phyloP scores from a whole-genome alignment of 2,113 vertebrate species.

The Lipotes vexillifer region DNA sequence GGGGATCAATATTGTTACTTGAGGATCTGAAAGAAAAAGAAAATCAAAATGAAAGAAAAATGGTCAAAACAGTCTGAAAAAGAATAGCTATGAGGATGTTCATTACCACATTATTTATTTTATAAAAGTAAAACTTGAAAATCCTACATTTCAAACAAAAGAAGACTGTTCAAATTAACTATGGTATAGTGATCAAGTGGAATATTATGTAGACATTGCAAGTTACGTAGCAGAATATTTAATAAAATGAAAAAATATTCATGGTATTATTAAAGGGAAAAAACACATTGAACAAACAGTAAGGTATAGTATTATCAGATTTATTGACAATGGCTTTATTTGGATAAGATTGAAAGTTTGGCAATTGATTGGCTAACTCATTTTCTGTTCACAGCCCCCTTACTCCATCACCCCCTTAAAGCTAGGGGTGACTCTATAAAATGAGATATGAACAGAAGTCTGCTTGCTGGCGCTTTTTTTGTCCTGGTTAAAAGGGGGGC shows the following conservation, averaged over 20 bases:
- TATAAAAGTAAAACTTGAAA: background rate
- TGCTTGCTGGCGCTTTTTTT: background rate
- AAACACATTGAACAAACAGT: background rate
- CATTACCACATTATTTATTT: background rate
- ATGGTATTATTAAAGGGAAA: background rate
- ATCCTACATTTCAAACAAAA: slow-evolving; percentile 16
- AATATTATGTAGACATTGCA: background rate
- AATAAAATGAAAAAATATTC: background rate
- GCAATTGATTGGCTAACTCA: background rate
- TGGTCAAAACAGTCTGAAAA: background rate
- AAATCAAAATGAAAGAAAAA: slow-evolving; percentile 6
- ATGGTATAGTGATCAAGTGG: background rate
- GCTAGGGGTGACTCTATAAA: background rate
- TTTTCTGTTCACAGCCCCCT: background rate
- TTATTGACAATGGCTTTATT: background rate
- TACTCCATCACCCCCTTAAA: background rate
- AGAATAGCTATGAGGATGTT: background rate
- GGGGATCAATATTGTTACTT: background rate
- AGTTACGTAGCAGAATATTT: background rate
- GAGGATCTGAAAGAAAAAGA: background rate
- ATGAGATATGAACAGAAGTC: background rate
- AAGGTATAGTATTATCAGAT: background rate
- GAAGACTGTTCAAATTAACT: background rate
- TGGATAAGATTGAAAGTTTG: background rate
- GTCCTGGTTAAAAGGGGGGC: background rate